Base-by-base conservation (phyloP, 2,113 vertebrate genomes). In the Mobula hypostoma region DNA sequence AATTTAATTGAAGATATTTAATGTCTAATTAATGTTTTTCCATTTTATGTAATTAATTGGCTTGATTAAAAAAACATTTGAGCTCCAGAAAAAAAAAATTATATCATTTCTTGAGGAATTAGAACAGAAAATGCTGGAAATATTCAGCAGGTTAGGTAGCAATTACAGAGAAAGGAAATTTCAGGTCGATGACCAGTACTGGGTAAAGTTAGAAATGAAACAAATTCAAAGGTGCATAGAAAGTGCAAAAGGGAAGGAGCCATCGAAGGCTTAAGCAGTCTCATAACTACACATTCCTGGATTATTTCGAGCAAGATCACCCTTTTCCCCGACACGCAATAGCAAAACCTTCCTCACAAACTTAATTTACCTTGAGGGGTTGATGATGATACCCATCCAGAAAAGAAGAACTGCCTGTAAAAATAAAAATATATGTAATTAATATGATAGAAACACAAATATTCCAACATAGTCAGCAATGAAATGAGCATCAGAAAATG, bases 391-490 rank as follows among this genome's bases (percentile, higher is more conserved):
- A 98, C 95, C 99, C 99, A 96, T 99, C 98, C 96, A 98, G 95
- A 68, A 98, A 99, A 95, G 99, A 99, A 94, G 99, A 99, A 96
- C 98, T 98, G 96, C 99, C 99, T 97, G 95, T 94, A 95, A 95
- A 91, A 95, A 56, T 95, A 95, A n/a, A 78, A 56, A 94, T 21
- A 92, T 48, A 72, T 19, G 48, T 74, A 27, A 93, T 93, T 40
- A 76, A 74, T 56, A 24, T 56, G 36, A 21, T 93, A 40, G 70
- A 93, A 93, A 48, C 91, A 90, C 15, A 19, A 66, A 68, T 15
- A 88, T 32, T 17, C 12, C 17, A 63, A 87, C 61, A 63, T 5
- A n/a, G 61, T 7, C 29, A 90, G 12, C 58, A 66, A 1, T 63
- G 15, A 88, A 61, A 87, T 61, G 5, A 61, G 19, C 58, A 56